Evolutionary conservation across 2,797 vertebrate genomes (phyloP), one percentile per base, ranked within the genome.

Genomic region (Rousettus madagascariensis): DNA sequence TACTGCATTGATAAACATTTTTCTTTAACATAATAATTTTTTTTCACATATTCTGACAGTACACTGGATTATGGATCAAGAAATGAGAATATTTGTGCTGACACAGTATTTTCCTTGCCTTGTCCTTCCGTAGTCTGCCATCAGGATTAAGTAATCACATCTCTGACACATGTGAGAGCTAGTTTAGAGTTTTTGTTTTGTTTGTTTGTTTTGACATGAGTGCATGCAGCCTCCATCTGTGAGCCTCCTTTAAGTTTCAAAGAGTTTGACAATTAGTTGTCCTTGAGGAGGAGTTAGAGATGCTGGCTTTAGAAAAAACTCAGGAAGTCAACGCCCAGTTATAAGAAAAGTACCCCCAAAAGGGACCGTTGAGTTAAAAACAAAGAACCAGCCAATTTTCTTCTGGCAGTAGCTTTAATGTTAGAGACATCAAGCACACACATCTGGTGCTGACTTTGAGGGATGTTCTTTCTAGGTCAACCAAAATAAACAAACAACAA

Each of bases 51-150:
- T 88, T 66, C 51, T 53, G 9, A 6, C 13, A 66, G 2, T 30
- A 2, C 17, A 26, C 3, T 7, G 4, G 26, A n/a, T 46, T 77
- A 11, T 20, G 13, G 30, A 22, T 5, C 41, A 13, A 36, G 41
- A 55, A 57, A 55, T 20, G 16, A 8, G 10, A 63, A 49, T 28
- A 3, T 22, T 28, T 79, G 26, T 3, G 68, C 1, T 43, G 5
- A 59, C 26, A 2, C 12, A 33, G 0, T 68, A 36, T 53, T 72
- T 41, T 12, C 4, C 41, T 68, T 53, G 26, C 7, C 20, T 68
- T 20, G 28, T 33, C 13, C 4, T 72, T 61, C 3, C 2, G 2
- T 11, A 22, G 1, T 8, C 79, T 13, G 1, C 19, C 4, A 38
- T 61, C 12, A 6, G 36, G 24, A 51, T 88, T 0, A 22, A 38